phyloP scores from a whole-genome alignment of 92 coral and sea anemone genomes.

The Porites rus region DNA sequence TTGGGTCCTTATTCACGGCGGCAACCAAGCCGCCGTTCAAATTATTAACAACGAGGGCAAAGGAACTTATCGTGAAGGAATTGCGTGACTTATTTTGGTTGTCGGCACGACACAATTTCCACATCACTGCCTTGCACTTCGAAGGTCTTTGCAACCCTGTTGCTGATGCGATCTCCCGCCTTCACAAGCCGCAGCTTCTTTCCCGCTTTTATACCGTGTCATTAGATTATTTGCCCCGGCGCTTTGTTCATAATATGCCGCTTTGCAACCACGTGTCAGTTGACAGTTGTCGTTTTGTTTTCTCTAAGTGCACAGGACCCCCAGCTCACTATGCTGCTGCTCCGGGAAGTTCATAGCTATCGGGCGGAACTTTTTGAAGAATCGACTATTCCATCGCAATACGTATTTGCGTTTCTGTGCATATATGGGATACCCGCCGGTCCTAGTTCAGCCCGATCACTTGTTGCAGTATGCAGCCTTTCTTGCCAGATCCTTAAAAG shows the following conservation, averaged over 20 bases:
- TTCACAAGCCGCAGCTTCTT: too few relatives aligned
- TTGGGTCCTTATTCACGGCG: background rate
- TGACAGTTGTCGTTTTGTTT: too few relatives aligned
- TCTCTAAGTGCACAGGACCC: too few relatives aligned
- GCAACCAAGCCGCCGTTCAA: slow-evolving; percentile 25
- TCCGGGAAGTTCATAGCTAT: too few relatives aligned
- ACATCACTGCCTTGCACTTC: slow-evolving; percentile 19
- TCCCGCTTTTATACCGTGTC: too few relatives aligned
- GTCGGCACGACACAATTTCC: slow-evolving; percentile 33
- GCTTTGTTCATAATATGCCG: too few relatives aligned
- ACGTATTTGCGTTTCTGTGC: background rate
- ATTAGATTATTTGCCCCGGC: too few relatives aligned
- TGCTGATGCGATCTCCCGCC: background rate
- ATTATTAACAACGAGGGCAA: slow-evolving; percentile 29
- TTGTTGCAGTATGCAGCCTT: background rate
- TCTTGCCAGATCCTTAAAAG: background rate
- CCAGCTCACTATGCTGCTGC: too few relatives aligned
- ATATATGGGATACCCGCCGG: background rate
- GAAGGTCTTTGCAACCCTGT: background rate
- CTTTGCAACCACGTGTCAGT: too few relatives aligned
- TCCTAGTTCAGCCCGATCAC: background rate
- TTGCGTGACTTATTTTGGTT: slow-evolving; percentile 58
- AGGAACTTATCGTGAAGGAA: slow-evolving; percentile 40
- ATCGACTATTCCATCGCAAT: background rate
- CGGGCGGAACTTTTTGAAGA: too few relatives aligned